Conservation (phyloP, 2,797 vertebrate species). For the Amazona ochrocephala region DNA sequence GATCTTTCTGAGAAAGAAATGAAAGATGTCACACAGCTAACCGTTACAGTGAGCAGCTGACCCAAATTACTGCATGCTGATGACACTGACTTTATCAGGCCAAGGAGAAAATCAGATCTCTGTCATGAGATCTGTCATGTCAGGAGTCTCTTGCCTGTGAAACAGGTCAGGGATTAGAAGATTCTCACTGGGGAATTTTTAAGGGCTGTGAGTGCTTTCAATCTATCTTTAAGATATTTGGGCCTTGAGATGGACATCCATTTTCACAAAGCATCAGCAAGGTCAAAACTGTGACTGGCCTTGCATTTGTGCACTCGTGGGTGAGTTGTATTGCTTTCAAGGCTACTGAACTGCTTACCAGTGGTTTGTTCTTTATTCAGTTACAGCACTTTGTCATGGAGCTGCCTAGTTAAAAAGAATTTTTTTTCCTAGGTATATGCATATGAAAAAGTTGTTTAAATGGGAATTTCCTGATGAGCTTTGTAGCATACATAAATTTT, state of each 20-base stretch:
- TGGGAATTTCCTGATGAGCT: not conserved
- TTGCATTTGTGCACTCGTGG: not conserved
- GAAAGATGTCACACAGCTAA: not conserved
- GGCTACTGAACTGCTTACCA: not conserved
- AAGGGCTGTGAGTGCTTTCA: not conserved
- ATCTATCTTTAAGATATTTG: not conserved
- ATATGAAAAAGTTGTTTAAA: not conserved
- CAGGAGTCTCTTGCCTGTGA: not conserved
- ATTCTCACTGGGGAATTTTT: not conserved
- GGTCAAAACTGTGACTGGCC: not conserved
- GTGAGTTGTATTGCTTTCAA: not conserved
- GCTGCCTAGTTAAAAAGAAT: not conserved
- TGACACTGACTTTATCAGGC: not conserved
- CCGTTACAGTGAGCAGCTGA: not conserved
- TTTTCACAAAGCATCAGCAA: not conserved
- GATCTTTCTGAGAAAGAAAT: not conserved
- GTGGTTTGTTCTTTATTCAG: not conserved
- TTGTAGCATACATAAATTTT: not conserved
- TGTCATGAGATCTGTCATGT: accelerated
- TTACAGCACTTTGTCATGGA: not conserved
- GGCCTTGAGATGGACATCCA: not conserved
- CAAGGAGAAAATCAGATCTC: not conserved
- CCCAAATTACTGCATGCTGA: not conserved
- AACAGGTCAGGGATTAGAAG: not conserved
- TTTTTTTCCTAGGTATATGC: not conserved